Evolutionary conservation across 2,797 vertebrate species (phyloP).

Genomic region (Chloroceryle inda): DNA sequence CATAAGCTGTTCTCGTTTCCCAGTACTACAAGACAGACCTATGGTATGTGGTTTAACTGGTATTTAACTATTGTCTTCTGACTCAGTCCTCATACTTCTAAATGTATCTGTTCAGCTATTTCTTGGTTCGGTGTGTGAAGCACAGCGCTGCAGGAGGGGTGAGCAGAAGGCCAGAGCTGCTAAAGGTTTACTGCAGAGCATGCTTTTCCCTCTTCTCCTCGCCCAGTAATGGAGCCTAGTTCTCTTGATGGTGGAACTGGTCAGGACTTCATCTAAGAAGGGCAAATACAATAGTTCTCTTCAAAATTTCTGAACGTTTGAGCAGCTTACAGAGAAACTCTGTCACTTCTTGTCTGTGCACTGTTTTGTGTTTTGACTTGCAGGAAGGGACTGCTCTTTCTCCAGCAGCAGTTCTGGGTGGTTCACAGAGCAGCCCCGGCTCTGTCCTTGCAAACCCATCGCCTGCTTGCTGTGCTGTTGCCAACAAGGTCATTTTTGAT

Average conservation of each 20-base stretch:
- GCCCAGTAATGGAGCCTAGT: neutral
- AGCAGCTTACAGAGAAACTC: neutral
- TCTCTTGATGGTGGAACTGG: neutral
- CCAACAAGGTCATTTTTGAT: neutral
- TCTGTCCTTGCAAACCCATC: neutral
- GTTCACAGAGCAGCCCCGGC: neutral
- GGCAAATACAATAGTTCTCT: neutral
- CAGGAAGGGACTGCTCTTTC: neutral
- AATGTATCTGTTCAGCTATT: conserved; percentile 3
- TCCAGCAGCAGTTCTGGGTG: neutral
- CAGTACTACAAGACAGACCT: conserved; percentile 1
- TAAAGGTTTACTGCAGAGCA: neutral
- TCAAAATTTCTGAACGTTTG: neutral
- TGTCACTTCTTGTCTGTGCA: neutral
- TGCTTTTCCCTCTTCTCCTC: neutral
- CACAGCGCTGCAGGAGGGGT: neutral
- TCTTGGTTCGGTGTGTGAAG: neutral
- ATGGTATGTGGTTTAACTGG: conserved; percentile 51
- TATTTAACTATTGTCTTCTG: conserved; percentile 54
- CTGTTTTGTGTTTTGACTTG: neutral
- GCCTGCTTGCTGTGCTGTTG: neutral
- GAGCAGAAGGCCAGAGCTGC: neutral
- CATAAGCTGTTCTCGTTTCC: neutral
- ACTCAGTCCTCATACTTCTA: conserved; percentile 25
- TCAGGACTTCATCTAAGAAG: neutral